A percentile compares a stretch with the other conserved stretches of the same genome.
phyloP scores from a whole-genome alignment of 2,113 vertebrate species.

The Suricata suricatta region DNA sequence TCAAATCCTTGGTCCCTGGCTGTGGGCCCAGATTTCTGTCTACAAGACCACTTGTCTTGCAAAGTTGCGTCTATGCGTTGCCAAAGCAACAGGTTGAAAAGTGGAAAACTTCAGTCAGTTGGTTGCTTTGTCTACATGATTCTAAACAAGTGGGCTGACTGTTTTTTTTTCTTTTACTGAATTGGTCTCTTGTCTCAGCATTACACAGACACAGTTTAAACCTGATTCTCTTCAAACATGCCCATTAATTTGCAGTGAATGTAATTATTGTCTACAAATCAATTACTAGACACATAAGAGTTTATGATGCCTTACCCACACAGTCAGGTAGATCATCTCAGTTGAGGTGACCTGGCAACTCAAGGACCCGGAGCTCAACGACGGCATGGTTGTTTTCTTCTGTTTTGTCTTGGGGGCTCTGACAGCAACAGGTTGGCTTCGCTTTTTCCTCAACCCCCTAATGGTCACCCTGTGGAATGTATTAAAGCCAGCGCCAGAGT shows the following conservation, averaged over 20 bases:
- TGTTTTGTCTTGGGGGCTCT: conserved; percentile 3
- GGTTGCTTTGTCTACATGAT: conserved; percentile 72
- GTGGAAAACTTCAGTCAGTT: conserved; percentile 68
- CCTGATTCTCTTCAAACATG: conserved; percentile 55
- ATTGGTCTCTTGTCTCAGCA: conserved; percentile 63
- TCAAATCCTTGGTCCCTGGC: conserved; percentile 56
- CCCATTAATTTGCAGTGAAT: conserved; percentile 63
- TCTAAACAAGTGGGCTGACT: conserved; percentile 64
- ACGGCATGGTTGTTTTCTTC: neutral
- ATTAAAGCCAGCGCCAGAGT: conserved; percentile 18
- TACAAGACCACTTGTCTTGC: conserved; percentile 64
- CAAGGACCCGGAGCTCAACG: neutral
- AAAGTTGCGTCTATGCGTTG: conserved; percentile 58
- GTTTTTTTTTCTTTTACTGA: conserved; percentile 36
- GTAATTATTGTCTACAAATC: conserved; percentile 65
- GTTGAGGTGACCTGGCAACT: neutral
- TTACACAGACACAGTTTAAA: conserved; percentile 70
- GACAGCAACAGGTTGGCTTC: conserved; percentile 20
- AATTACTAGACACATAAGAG: conserved; percentile 48
- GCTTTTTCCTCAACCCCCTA: conserved; percentile 43
- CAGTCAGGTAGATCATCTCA: conserved; percentile 25
- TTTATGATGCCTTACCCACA: conserved; percentile 40
- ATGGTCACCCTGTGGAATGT: conserved; percentile 2
- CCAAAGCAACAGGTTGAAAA: conserved; percentile 75
- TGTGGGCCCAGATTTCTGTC: conserved; percentile 60